Base-by-base conservation (phyloP, 2,797 vertebrate species). In the Rallus crepitans region DNA sequence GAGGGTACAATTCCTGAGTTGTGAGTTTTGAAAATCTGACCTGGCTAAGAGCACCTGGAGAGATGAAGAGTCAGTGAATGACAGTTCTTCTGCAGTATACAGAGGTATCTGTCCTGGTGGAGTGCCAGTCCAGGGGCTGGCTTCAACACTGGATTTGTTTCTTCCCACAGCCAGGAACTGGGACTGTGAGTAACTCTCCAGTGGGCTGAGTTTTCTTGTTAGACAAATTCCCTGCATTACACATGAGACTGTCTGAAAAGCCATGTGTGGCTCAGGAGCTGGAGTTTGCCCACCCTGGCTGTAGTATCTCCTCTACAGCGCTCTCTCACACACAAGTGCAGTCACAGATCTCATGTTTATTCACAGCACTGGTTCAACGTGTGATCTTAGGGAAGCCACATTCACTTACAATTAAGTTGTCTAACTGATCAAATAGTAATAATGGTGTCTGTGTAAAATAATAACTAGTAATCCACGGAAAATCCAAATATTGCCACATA, bases 191-290 rank as follows among this genome's bases (percentile, higher is more conserved):
- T 12, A 73, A 15, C 8, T 69, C 10, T 39, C 12, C 45, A 56
- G 35, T 15, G 69, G 13, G 7, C 7, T 64, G 28, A 69, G 33
- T 31, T 30, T 31, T 7, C 6, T 25, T 52, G 24, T 53, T 47
- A 40, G 20, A 31, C 7, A 42, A 23, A 55, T 35, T 8, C 3
- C 11, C 4, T 28, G 27, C 1, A 0, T 15, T 59, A 21, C 9
- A 25, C 14, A 30, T 18, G 5, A 12, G 24, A 15, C 35, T 20
- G 48, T 59, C 33, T 61, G 42, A 53, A 60, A 40, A 64, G 12
- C 13, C 39, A 4, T 0, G 3, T 16, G 21, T 12, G 25, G 25
- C 13, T 71, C 18, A 20, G 21, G 61, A 78, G 16, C 30, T 33
- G 27, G 35, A 35, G 33, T 27, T 30, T 68, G 65, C 4, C n/a